These are phyloP conservation scores for Pollenia angustigena DNA, from an alignment of 2,888 invertebrate genomes.

Conservation along the genomic window DNA sequence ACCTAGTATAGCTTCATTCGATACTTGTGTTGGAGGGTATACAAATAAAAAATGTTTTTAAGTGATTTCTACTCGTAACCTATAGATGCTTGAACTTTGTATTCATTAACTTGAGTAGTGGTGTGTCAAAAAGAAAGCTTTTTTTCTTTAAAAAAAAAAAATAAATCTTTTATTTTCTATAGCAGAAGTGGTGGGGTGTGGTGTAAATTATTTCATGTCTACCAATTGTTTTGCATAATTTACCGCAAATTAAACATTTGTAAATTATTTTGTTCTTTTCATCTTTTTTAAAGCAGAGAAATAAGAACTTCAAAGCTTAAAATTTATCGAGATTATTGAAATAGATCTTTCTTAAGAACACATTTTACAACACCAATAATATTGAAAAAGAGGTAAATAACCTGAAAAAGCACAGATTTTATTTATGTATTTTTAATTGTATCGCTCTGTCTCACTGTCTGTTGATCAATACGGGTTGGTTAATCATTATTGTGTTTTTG, in stretches of 20 bases:
- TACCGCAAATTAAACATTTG: constrained; percentile 46
- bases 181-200: not conserved
- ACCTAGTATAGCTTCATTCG: too few species aligned
- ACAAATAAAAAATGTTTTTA: too few species aligned
- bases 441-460: not conserved
- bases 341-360: constrained; percentile 13
- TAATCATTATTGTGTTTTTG: not conserved
- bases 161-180: not conserved
- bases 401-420: constrained; percentile 45
- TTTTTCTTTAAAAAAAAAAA: not conserved
- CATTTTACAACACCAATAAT: constrained; percentile 17
- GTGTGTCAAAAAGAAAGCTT: not conserved
- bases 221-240: constrained; percentile 62
- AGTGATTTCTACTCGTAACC: too few species aligned
- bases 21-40: too few species aligned
- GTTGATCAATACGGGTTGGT: constrained; percentile 1
- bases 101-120: not conserved
- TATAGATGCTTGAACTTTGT: not conserved
- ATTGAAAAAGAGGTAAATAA: constrained; percentile 53
- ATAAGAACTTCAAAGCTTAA: constrained; percentile 28
- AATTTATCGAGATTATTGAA: constrained; percentile 43
- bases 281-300: not conserved
- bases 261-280: not conserved
- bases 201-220: constrained; percentile 41
- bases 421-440: constrained; percentile 5